These are phyloP conservation scores for Cotesia glomerata DNA, from an alignment of 1,140 invertebrate species.

Conservation along the genomic window DNA sequence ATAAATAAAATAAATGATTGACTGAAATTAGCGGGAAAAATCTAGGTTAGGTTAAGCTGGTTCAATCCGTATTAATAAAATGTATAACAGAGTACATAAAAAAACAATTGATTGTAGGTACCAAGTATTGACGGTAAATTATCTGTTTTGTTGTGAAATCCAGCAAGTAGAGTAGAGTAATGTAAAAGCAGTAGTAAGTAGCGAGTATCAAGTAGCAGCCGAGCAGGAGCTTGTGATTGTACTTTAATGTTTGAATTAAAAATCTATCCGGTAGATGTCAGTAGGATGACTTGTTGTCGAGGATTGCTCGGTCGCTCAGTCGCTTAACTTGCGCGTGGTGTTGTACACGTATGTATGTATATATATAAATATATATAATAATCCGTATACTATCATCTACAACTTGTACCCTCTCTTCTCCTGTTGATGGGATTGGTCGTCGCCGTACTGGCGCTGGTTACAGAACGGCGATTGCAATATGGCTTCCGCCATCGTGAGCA, in stretches of 20 bases:
- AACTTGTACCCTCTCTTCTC: conserved; percentile 8
- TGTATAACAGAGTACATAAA: no score
- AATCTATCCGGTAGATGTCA: not conserved
- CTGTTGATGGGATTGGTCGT: conserved; percentile 15
- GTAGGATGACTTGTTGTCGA: not conserved
- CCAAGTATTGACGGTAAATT: no score
- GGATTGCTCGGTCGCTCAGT: not conserved
- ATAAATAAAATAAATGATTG: no score
- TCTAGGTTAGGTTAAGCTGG: no score
- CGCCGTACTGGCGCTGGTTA: conserved; percentile 25
- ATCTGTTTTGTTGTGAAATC: no score
- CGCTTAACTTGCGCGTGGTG: no score
- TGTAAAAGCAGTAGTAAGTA: not conserved
- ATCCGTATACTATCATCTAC: not conserved
- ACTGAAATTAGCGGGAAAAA: no score
- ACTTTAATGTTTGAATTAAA: not conserved
- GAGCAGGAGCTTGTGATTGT: not conserved
- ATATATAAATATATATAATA: not conserved
- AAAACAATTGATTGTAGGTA: no score
- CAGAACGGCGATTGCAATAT: conserved; percentile 55
- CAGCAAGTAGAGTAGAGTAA: not conserved
- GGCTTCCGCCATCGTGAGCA: conserved; percentile 58
- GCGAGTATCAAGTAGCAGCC: no score
- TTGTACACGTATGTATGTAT: no score
- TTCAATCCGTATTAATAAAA: no score